Evolutionary conservation across 2,797 vertebrate species (phyloP).

Genomic region (Chelidonichthys spinosus): DNA sequence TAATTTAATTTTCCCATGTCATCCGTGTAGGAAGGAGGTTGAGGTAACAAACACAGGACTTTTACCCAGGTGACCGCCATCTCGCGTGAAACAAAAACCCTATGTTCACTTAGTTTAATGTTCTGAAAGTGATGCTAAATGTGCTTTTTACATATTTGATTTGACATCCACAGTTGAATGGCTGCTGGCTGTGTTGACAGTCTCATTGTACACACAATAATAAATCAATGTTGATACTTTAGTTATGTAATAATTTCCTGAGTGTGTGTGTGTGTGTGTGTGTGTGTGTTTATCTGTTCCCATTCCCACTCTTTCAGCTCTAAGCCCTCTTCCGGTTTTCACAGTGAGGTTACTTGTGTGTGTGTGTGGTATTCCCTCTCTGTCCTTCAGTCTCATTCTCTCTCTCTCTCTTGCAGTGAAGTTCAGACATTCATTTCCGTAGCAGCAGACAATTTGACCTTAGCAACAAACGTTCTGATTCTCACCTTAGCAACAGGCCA

Average conservation of each 20-base stretch:
- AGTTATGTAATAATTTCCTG: constrained; percentile 5
- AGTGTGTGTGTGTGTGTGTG: not conserved
- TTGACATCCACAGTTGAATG: not conserved
- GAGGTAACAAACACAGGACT: too few relatives aligned
- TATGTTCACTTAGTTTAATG: too few relatives aligned
- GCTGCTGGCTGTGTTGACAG: not conserved
- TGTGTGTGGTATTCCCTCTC: constrained; percentile 22
- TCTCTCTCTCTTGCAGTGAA: constrained; percentile 22
- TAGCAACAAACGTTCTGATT: constrained; percentile 64
- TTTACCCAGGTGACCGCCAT: too few relatives aligned
- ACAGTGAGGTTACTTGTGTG: constrained; percentile 25
- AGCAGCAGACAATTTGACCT: constrained; percentile 67
- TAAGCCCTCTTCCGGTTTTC: constrained; percentile 15
- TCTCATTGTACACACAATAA: not conserved
- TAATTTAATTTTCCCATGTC: too few relatives aligned
- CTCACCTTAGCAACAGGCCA: constrained; percentile 65
- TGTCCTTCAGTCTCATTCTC: constrained; percentile 15
- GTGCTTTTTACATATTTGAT: not conserved
- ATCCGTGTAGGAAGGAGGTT: too few relatives aligned
- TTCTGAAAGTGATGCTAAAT: not conserved
- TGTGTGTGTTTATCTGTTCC: constrained; percentile 19
- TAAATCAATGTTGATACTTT: not conserved
- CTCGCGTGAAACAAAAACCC: too few relatives aligned
- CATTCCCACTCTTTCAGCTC: constrained; percentile 22
- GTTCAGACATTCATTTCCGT: constrained; percentile 60